Evolutionary conservation across 2,113 vertebrate genomes (phyloP).

Genomic region (Alethe castanea): DNA sequence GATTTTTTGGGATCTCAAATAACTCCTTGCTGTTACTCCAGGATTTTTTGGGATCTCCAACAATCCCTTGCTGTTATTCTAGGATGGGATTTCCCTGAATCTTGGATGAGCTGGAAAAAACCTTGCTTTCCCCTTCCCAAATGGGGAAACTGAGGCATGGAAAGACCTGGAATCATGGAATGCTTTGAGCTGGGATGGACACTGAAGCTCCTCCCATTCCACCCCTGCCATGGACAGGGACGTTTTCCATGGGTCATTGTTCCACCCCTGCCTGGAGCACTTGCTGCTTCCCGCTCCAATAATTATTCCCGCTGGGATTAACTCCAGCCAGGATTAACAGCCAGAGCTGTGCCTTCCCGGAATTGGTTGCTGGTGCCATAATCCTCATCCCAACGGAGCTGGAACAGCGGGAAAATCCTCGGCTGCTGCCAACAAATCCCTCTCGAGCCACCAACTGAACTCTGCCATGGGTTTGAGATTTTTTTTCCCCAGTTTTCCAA

Average conservation of each 20-base stretch:
- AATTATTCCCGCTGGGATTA: background rate
- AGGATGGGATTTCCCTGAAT: background rate
- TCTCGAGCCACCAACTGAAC: rapidly evolving
- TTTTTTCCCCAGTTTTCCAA: background rate
- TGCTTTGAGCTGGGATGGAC: background rate
- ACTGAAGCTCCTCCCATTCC: too few species aligned
- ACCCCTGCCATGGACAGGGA: background rate
- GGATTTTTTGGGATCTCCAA: background rate
- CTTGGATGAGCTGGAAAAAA: rapidly evolving
- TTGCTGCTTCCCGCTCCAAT: background rate
- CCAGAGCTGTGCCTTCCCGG: rapidly evolving
- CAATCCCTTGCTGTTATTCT: rapidly evolving
- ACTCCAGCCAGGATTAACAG: background rate
- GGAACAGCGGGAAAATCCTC: rapidly evolving
- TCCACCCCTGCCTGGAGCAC: background rate
- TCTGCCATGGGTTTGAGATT: background rate
- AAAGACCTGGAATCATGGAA: background rate
- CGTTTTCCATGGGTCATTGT: rapidly evolving
- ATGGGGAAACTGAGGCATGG: background rate
- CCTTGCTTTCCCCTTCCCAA: background rate
- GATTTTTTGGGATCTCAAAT: background rate
- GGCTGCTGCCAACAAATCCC: rapidly evolving
- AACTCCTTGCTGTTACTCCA: background rate
- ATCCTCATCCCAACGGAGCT: rapidly evolving
- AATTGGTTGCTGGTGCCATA: background rate